phyloP scores from a whole-genome alignment of 2,113 vertebrate species.

The Zapus hudsonius region DNA sequence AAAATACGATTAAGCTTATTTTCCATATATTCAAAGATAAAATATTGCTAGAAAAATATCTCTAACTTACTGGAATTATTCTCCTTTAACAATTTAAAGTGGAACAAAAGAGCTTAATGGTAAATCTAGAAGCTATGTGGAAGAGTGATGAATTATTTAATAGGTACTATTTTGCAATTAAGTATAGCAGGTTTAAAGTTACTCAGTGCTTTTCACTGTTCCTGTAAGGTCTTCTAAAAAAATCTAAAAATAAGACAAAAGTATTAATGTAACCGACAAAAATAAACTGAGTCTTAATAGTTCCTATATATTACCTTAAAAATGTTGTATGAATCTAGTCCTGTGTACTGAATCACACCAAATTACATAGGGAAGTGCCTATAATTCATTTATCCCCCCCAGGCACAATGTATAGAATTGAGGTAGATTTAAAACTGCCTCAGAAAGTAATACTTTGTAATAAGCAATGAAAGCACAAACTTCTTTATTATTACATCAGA shows the following conservation, averaged over 20 bases:
- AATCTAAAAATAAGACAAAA: slow-evolving; percentile 75
- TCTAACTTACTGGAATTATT: slow-evolving; percentile 3
- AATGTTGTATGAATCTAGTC: background rate
- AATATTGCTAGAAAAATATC: slow-evolving; percentile 32
- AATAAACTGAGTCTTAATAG: background rate
- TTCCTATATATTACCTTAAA: slow-evolving; percentile 5
- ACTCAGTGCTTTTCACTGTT: slow-evolving; percentile 79
- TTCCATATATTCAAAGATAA: slow-evolving; percentile 40
- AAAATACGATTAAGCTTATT: slow-evolving; percentile 41
- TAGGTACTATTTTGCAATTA: slow-evolving; percentile 61
- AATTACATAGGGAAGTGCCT: background rate
- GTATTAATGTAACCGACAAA: slow-evolving; percentile 57
- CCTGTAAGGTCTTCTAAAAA: slow-evolving; percentile 65
- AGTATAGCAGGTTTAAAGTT: slow-evolving; percentile 63
- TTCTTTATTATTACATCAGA: background rate
- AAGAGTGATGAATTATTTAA: slow-evolving; percentile 66
- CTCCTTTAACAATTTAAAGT: slow-evolving; percentile 39
- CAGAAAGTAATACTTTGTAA: background rate
- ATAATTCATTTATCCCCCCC: background rate
- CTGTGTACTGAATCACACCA: background rate
- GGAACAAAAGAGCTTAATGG: slow-evolving; percentile 1
- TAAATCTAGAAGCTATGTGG: slow-evolving; percentile 41
- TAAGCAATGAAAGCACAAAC: background rate
- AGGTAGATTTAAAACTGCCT: slow-evolving; percentile 9
- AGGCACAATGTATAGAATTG: background rate